phyloP scores from a whole-genome alignment of 2,113 vertebrate genomes.

The Hemiprocne comata region DNA sequence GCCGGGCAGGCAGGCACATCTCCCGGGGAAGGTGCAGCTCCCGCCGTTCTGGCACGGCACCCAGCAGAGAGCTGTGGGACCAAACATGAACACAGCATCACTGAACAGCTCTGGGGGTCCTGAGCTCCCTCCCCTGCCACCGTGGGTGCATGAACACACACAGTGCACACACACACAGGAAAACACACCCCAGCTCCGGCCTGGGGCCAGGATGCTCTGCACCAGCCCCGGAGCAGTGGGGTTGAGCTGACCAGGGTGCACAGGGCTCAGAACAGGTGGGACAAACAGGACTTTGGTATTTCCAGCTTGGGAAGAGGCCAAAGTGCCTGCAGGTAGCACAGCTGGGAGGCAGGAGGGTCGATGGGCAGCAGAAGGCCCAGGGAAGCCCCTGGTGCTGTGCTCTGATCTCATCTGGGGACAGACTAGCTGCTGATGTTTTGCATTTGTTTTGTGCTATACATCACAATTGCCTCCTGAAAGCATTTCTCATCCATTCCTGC shows the following conservation, averaged over 20 bases:
- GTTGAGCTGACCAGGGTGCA: rapidly evolving
- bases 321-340: background rate
- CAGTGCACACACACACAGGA: background rate
- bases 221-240: rapidly evolving
- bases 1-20: conserved; percentile 80
- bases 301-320: background rate
- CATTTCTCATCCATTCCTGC: background rate
- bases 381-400: rapidly evolving
- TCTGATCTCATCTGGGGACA: background rate
- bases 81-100: background rate
- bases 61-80: conserved; percentile 79
- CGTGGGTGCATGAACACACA: rapidly evolving
- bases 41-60: conserved; percentile 85
- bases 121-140: background rate
- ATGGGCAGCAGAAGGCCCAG: background rate
- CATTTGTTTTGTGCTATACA: background rate
- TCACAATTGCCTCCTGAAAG: background rate
- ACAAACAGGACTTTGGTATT: background rate
- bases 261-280: background rate
- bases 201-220: background rate
- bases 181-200: background rate
- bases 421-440: background rate
- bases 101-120: background rate
- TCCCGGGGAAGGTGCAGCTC: conserved; percentile 78
- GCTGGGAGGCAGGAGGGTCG: background rate